Percentiles rank a stretch among this genome's conserved stretches.
Evolutionary conservation across 2,888 invertebrate species (phyloP).

Genomic region (Drosophila pseudotalamancana): DNA sequence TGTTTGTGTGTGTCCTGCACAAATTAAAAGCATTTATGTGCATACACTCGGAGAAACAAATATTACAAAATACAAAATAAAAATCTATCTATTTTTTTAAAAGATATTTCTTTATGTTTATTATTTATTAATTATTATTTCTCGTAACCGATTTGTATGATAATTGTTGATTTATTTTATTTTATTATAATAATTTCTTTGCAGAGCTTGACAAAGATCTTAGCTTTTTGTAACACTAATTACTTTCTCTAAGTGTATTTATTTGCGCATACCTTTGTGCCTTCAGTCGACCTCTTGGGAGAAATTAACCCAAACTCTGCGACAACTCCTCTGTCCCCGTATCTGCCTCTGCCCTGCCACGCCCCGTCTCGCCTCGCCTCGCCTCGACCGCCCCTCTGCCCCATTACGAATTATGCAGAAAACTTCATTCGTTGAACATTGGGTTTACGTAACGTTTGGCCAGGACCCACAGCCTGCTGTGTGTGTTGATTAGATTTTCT

Average conservation of each 20-base stretch:
- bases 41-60: slow-evolving; percentile 11
- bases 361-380: background rate
- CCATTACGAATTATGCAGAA: slow-evolving; percentile 71
- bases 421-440: slow-evolving; percentile 62
- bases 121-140: too few species aligned
- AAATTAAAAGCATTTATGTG: slow-evolving; percentile 75
- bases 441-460: slow-evolving; percentile 69
- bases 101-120: too few species aligned
- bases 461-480: slow-evolving; percentile 31
- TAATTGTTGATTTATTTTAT: background rate
- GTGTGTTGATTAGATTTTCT: slow-evolving; percentile 79
- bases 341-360: slow-evolving; percentile 4
- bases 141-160: too few species aligned
- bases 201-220: too few species aligned
- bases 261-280: slow-evolving; percentile 21
- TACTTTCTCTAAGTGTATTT: background rate
- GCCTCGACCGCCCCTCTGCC: background rate
- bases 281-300: slow-evolving; percentile 56
- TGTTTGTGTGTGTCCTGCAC: slow-evolving; percentile 53
- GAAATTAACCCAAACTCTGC: slow-evolving; percentile 57
- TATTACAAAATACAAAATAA: background rate
- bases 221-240: too few species aligned
- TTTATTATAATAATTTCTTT: background rate
- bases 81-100: too few species aligned
- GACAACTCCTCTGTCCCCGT: slow-evolving; percentile 2